These are phyloP conservation scores for Onchidella celtica DNA, from an alignment of 2,888 invertebrate genomes.

Conservation along the genomic window DNA sequence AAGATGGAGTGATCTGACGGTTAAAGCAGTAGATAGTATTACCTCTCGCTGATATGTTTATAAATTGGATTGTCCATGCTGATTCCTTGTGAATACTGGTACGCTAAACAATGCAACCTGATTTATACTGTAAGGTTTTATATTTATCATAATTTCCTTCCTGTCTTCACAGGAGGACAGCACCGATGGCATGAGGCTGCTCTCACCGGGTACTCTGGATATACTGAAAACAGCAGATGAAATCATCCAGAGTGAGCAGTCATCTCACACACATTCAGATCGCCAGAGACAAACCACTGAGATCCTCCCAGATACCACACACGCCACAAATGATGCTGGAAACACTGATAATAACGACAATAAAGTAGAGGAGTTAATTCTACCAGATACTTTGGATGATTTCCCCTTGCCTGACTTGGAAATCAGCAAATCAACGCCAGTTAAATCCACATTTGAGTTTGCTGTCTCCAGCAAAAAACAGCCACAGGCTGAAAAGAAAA, in stretches of 20 bases:
- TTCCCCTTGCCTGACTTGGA: neutral
- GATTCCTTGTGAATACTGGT: too few species aligned
- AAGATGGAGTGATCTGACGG: too few species aligned
- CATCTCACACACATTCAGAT: neutral
- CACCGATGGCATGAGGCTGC: slow-evolving; percentile 64
- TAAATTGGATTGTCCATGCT: too few species aligned
- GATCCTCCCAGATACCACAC: too few species aligned
- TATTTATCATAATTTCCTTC: too few species aligned
- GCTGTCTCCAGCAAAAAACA: neutral
- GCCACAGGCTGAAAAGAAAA: neutral
- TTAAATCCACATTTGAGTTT: neutral
- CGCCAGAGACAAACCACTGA: neutral
- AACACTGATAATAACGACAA: neutral
- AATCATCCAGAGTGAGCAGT: slow-evolving; percentile 56
- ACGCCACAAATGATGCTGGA: neutral
- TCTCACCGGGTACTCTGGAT: slow-evolving; percentile 68
- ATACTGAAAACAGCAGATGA: slow-evolving; percentile 65
- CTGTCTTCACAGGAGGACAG: slow-evolving; percentile 63
- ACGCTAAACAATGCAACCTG: too few species aligned
- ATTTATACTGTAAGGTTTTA: too few species aligned
- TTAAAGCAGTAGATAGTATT: too few species aligned
- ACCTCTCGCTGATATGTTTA: too few species aligned
- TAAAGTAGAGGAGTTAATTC: neutral
- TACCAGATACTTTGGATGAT: slow-evolving; percentile 34
- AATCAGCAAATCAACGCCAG: neutral